Percentiles rank a stretch among this genome's conserved stretches.
These are phyloP conservation scores for Aphaenogaster ashmeadi DNA, from an alignment of 1,140 invertebrate genomes.

Conservation along the genomic window DNA sequence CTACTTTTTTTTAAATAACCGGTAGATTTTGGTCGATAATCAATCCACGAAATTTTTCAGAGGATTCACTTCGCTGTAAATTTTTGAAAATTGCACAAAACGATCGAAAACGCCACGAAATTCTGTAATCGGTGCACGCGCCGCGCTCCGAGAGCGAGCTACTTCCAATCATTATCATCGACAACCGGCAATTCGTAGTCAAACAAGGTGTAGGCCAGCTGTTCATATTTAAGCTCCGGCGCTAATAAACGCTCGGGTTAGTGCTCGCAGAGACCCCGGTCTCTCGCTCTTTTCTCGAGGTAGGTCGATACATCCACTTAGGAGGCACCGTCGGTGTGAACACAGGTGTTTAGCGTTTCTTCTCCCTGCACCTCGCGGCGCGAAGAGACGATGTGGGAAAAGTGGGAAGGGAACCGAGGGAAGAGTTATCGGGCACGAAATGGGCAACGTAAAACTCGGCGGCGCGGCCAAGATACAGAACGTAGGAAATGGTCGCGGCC, in stretches of 20 bases:
- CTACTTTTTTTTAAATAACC: background rate
- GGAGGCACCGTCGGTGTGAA: slow-evolving; percentile 46
- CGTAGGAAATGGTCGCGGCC: slow-evolving; percentile 13
- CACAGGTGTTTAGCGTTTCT: slow-evolving; percentile 70
- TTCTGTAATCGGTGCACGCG: background rate
- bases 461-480: slow-evolving; percentile 3
- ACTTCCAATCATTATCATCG: slow-evolving; percentile 53
- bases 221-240: slow-evolving; percentile 68
- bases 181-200: slow-evolving; percentile 48
- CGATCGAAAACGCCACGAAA: background rate
- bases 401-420: background rate
- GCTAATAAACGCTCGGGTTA: slow-evolving; percentile 69
- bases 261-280: background rate
- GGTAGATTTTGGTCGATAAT: background rate
- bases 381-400: slow-evolving; percentile 12
- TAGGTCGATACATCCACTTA: slow-evolving; percentile 64
- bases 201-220: slow-evolving; percentile 56
- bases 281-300: slow-evolving; percentile 42
- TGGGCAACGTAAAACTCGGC: slow-evolving; percentile 28
- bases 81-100: background rate
- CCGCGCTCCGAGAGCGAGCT: background rate
- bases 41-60: background rate
- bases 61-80: background rate
- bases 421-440: slow-evolving; percentile 34
- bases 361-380: background rate